phyloP scores from a whole-genome alignment of 2,797 vertebrate genomes.

The Sphaeramia orbicularis region DNA sequence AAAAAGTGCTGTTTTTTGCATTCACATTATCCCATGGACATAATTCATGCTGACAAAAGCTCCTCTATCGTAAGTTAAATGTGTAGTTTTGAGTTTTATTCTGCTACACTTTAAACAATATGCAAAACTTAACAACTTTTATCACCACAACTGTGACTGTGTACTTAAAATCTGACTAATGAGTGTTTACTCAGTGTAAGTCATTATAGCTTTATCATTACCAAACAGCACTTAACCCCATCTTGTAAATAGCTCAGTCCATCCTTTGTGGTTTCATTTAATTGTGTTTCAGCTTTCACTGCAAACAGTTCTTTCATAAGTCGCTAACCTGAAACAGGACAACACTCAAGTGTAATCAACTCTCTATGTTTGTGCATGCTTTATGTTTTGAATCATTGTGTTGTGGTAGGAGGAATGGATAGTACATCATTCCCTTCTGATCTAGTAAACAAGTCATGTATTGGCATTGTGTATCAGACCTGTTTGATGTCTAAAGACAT shows the following conservation, averaged over 20 bases:
- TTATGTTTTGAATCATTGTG: slow-evolving; percentile 47
- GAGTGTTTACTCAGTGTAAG: slow-evolving; percentile 2
- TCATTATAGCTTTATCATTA: slow-evolving; percentile 15
- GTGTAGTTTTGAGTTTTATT: no score
- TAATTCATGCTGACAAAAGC: no score
- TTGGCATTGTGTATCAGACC: slow-evolving; percentile 63
- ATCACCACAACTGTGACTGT: no score
- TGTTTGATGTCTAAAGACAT: slow-evolving; percentile 69
- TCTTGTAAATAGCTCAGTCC: slow-evolving; percentile 34
- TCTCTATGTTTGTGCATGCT: slow-evolving; percentile 28
- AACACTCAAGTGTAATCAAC: slow-evolving; percentile 32
- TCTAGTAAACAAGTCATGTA: slow-evolving; percentile 71
- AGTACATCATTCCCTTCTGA: slow-evolving; percentile 63
- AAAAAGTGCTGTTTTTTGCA: neutral
- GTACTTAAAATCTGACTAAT: slow-evolving; percentile 2
- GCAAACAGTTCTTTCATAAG: slow-evolving; percentile 37
- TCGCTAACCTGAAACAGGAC: slow-evolving; percentile 43
- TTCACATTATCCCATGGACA: neutral
- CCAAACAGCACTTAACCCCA: slow-evolving; percentile 15
- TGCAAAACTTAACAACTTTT: no score
- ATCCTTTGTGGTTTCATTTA: slow-evolving; percentile 46
- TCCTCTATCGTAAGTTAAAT: no score
- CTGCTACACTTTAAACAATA: no score
- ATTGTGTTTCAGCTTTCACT: slow-evolving; percentile 36
- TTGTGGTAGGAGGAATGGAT: slow-evolving; percentile 24